phyloP scores from a whole-genome alignment of 2,113 vertebrate species.

The Trematocara macrostoma region DNA sequence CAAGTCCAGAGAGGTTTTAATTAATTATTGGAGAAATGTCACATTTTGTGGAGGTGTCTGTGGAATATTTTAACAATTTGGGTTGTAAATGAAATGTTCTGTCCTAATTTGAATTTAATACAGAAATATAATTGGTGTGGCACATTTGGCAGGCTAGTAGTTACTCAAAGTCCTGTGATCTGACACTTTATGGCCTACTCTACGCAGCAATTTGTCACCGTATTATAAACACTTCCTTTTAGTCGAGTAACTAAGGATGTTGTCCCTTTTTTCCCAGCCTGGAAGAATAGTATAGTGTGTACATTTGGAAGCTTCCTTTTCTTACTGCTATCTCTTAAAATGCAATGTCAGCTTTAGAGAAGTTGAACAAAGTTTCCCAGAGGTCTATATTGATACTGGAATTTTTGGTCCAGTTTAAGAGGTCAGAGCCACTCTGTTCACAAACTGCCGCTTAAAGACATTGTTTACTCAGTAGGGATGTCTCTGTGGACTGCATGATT shows the following conservation, averaged over 20 bases:
- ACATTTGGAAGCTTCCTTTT: background rate
- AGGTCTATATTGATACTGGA: conserved; percentile 25
- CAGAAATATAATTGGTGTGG: background rate
- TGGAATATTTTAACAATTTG: background rate
- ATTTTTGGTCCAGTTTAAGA: conserved; percentile 19
- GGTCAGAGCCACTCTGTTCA: conserved; percentile 47
- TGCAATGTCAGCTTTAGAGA: conserved; percentile 11
- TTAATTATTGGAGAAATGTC: background rate
- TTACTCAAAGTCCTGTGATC: background rate
- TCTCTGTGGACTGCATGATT: conserved; percentile 1
- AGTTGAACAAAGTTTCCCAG: background rate
- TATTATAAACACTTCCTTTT: background rate
- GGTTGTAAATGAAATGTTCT: background rate
- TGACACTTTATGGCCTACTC: background rate
- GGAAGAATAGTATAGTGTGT: background rate
- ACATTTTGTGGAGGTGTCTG: background rate
- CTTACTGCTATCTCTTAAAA: background rate
- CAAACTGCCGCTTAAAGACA: conserved; percentile 11
- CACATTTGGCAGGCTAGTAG: background rate
- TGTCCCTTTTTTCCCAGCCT: background rate
- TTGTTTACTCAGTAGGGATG: conserved; percentile 38
- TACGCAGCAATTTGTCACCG: background rate
- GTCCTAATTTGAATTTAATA: background rate
- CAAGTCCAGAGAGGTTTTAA: background rate
- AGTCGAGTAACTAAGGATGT: background rate